phyloP scores from a whole-genome alignment of 2,113 vertebrate genomes.

The Dinomys branickii region DNA sequence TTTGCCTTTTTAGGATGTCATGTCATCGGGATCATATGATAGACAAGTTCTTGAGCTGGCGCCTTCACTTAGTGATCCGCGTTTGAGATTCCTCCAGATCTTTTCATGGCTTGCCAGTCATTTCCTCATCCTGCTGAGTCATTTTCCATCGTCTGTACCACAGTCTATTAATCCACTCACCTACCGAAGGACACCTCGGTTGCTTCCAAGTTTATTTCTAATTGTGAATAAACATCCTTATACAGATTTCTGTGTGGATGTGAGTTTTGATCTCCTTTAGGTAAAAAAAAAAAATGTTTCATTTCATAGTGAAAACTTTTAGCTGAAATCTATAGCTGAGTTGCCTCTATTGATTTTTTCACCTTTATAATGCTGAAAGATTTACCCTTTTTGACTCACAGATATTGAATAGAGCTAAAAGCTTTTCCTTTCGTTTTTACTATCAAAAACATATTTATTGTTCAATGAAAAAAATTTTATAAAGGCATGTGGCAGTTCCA shows the following conservation, averaged over 20 bases:
- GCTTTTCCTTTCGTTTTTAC: slow-evolving; percentile 2
- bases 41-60: background rate
- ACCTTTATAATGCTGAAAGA: background rate
- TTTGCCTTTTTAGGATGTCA: background rate
- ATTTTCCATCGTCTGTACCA: background rate
- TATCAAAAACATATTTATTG: background rate
- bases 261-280: background rate
- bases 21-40: background rate
- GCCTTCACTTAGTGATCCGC: background rate
- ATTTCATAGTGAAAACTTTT: background rate
- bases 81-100: background rate
- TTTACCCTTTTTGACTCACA: background rate
- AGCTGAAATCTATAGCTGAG: background rate
- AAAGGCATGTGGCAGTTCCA: background rate
- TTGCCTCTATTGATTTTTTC: background rate
- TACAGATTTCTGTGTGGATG: background rate
- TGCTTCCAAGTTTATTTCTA: background rate
- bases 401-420: background rate
- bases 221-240: background rate
- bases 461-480: slow-evolving; percentile 1
- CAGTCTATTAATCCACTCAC: background rate
- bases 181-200: background rate
- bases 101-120: background rate
- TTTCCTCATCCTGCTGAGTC: background rate
- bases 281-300: background rate